These are phyloP conservation scores for Lysandra coridon DNA, from an alignment of 2,888 invertebrate genomes.

Conservation along the genomic window DNA sequence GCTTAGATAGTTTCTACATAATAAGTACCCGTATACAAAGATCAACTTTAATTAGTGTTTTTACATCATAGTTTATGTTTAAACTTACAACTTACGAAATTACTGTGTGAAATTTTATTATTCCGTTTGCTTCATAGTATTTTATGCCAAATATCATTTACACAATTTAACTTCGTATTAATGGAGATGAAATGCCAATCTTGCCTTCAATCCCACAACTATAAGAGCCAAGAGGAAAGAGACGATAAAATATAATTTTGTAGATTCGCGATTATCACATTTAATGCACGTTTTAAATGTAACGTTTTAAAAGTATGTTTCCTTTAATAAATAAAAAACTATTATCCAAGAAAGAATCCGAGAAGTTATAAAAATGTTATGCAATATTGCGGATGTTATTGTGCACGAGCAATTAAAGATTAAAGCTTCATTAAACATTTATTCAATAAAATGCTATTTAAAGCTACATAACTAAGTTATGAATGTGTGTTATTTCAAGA, in stretches of 20 bases:
- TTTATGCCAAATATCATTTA: neutral
- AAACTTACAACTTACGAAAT: neutral
- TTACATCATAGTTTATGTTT: neutral
- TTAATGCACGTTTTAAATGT: too few species aligned
- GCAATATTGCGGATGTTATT: neutral
- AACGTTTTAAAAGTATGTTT: too few species aligned
- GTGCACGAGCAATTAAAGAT: neutral
- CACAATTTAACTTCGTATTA: neutral
- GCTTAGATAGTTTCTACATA: neutral
- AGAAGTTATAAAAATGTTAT: neutral
- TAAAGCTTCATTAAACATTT: neutral
- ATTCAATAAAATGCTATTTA: neutral
- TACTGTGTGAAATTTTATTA: neutral
- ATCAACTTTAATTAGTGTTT: neutral
- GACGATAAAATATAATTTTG: neutral
- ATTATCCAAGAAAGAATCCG: neutral
- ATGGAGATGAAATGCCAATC: neutral
- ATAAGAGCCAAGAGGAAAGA: neutral
- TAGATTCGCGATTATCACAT: too few species aligned
- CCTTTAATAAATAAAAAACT: neutral
- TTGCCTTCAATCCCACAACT: neutral
- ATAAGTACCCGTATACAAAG: neutral
- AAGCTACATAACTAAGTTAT: neutral
- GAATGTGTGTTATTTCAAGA: neutral
- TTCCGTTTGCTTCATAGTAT: neutral